A percentile compares a stretch with the other conserved stretches of the same genome.
These are phyloP conservation scores for Clarias macrocephalus DNA, from an alignment of 2,113 vertebrate species.

Conservation along the genomic window DNA sequence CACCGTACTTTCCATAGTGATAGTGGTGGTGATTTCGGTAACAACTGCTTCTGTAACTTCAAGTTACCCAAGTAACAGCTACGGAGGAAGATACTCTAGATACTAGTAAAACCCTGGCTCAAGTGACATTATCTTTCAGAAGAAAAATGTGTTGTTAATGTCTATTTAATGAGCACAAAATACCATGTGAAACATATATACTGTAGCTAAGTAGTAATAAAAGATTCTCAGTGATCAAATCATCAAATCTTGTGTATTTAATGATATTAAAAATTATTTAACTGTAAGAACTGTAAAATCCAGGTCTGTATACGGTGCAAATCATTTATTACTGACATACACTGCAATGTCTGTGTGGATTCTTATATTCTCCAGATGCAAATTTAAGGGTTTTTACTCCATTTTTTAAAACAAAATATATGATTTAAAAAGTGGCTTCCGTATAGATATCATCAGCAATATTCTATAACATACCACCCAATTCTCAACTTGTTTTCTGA, in stretches of 20 bases:
- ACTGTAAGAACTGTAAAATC: too few relatives aligned
- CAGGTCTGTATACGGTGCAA: too few relatives aligned
- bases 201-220: neutral
- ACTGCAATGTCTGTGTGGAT: neutral
- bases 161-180: neutral
- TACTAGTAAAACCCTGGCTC: too few relatives aligned
- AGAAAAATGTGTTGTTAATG: neutral
- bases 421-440: neutral
- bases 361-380: neutral
- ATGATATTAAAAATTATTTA: neutral
- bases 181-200: neutral
- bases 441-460: neutral
- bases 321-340: neutral
- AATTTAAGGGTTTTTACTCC: neutral
- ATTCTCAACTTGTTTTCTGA: too few relatives aligned
- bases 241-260: neutral
- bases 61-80: too few relatives aligned
- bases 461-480: neutral
- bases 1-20: rapidly evolving
- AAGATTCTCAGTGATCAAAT: neutral
- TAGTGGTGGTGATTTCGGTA: too few relatives aligned
- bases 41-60: too few relatives aligned
- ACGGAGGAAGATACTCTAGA: too few relatives aligned
- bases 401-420: too few relatives aligned
- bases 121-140: neutral